phyloP scores from a whole-genome alignment of 2,797 vertebrate genomes.

The Ataeniobius toweri region DNA sequence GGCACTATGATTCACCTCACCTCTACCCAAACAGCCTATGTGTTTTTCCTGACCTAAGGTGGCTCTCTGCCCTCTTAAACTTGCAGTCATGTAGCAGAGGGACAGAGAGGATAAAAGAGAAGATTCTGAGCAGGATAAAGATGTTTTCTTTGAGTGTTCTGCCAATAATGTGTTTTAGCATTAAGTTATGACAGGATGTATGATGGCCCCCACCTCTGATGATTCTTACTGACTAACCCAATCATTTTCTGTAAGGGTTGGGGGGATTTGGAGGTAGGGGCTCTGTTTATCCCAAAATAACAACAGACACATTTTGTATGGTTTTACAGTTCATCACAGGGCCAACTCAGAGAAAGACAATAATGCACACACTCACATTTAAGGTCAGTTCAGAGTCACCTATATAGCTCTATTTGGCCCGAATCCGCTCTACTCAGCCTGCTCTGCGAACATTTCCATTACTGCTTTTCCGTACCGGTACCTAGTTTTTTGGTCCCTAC shows the following conservation, averaged over 20 bases:
- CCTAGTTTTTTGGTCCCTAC: too few relatives aligned
- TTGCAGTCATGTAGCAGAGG: constrained; percentile 9
- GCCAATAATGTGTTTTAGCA: background rate
- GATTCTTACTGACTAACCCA: background rate
- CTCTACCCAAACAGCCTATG: constrained; percentile 43
- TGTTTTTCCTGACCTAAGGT: constrained; percentile 27
- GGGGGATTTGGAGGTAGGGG: too few relatives aligned
- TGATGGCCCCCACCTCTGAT: background rate
- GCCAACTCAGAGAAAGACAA: background rate
- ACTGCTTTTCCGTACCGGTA: too few relatives aligned
- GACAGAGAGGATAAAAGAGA: constrained; percentile 17
- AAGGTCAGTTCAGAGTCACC: background rate
- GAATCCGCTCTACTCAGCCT: too few relatives aligned
- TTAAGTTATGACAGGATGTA: background rate
- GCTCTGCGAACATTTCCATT: too few relatives aligned
- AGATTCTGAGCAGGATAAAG: constrained; percentile 10
- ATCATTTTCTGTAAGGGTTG: too few relatives aligned
- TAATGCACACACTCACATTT: background rate
- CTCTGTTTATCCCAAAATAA: too few relatives aligned
- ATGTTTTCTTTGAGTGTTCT: background rate
- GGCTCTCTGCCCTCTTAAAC: background rate
- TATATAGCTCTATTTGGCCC: too few relatives aligned
- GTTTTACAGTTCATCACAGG: background rate
- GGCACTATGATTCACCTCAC: constrained; percentile 63
- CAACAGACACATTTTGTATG: too few relatives aligned